These are phyloP conservation scores for Oxytorus armatus DNA, from an alignment of 2,888 invertebrate genomes.

Conservation along the genomic window DNA sequence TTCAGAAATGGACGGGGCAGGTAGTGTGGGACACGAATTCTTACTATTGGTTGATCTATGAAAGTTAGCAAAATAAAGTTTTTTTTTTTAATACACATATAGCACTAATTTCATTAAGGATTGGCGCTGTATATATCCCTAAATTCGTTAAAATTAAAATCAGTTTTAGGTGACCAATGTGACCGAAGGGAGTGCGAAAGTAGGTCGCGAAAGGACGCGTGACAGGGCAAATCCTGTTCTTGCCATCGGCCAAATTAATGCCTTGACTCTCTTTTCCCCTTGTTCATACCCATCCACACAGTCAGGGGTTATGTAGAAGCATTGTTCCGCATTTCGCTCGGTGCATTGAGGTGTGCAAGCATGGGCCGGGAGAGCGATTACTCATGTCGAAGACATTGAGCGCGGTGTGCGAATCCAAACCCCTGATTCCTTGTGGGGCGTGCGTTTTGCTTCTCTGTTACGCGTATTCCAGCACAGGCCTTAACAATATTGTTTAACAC, in stretches of 20 bases:
- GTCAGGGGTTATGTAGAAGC: conserved; percentile 14
- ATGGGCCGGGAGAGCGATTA: conserved; percentile 56
- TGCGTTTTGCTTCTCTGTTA: conserved; percentile 18
- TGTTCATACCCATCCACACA: conserved; percentile 24
- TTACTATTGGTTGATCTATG: no score
- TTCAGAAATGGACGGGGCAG: no score
- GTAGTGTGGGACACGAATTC: no score
- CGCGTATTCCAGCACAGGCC: neutral
- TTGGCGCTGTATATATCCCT: neutral
- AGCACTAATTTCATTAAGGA: neutral
- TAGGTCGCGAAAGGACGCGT: conserved; percentile 7
- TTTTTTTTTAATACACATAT: no score
- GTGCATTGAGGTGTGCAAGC: conserved; percentile 45
- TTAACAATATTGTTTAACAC: neutral
- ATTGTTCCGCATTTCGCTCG: conserved; percentile 66
- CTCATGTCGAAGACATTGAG: conserved; percentile 65
- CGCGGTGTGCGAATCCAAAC: conserved; percentile 15
- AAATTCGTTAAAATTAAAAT: neutral
- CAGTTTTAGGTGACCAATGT: neutral
- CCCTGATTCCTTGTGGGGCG: neutral
- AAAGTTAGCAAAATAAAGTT: neutral
- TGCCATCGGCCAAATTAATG: conserved; percentile 59
- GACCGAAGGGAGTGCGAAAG: conserved; percentile 2
- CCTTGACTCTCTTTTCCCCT: conserved; percentile 39
- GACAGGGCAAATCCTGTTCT: conserved; percentile 41